These are phyloP conservation scores for Neopipo cinnamomea DNA, from an alignment of 2,113 vertebrate species.

Conservation along the genomic window DNA sequence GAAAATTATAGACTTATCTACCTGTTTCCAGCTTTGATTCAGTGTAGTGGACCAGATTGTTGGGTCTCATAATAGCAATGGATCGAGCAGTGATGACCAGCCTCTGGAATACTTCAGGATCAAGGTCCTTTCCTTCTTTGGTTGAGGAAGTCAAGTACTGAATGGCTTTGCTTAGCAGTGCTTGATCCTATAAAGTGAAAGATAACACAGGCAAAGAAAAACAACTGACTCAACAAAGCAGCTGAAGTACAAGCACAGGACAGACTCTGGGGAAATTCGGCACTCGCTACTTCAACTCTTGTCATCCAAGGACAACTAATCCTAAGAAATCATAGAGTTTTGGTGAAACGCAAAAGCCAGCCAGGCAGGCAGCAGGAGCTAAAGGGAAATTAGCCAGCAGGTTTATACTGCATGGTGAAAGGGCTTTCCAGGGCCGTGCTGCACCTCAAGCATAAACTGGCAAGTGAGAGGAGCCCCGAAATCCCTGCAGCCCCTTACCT, in stretches of 20 bases:
- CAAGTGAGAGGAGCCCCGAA: not conserved
- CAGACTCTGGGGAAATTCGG: not conserved
- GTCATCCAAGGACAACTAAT: not conserved
- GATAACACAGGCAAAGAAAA: not conserved
- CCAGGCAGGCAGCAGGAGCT: not conserved
- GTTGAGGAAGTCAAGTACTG: slow-evolving; percentile 89
- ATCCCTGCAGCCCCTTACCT: slow-evolving; percentile 72
- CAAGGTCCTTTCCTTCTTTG: slow-evolving; percentile 90
- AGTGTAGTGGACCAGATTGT: slow-evolving; percentile 95
- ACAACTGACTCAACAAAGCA: not conserved
- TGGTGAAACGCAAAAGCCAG: not conserved
- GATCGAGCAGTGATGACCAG: slow-evolving; percentile 96
- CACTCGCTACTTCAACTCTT: not conserved
- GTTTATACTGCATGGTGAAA: not conserved
- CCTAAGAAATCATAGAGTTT: not conserved
- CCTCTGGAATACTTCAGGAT: slow-evolving; percentile 96
- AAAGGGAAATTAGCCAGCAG: not conserved
- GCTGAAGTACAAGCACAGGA: not conserved
- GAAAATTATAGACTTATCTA: slow-evolving; percentile 54
- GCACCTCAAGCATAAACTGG: not conserved
- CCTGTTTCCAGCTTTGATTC: slow-evolving; percentile 89
- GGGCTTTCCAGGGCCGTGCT: not conserved
- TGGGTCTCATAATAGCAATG: slow-evolving; percentile 97
- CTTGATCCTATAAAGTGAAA: slow-evolving; percentile 85
- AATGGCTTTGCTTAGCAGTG: slow-evolving; percentile 93